These are phyloP conservation scores for Drosophila pruinosa DNA, from an alignment of 1,140 invertebrate genomes.

Conservation along the genomic window DNA sequence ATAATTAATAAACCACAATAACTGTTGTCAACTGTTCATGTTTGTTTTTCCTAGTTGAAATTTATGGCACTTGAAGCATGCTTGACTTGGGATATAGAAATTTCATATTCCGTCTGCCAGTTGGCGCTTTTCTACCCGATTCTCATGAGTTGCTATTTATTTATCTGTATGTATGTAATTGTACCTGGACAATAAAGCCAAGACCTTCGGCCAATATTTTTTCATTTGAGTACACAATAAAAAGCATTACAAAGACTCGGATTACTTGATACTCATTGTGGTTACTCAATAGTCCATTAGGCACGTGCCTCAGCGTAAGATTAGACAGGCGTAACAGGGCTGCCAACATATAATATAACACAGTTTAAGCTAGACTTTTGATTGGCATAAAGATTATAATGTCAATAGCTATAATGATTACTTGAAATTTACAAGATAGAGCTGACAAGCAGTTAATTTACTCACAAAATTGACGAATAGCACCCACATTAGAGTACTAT, in stretches of 20 bases:
- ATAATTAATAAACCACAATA: conserved; percentile 7
- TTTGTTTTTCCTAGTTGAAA: conserved; percentile 28
- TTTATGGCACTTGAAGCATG: neutral
- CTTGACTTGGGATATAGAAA: neutral
- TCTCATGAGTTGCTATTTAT: neutral
- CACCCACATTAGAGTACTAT: neutral
- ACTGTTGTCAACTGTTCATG: conserved; percentile 15
- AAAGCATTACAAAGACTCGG: neutral
- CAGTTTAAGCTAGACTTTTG: neutral
- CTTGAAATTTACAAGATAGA: neutral
- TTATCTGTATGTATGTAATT: neutral
- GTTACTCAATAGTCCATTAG: conserved; percentile 27
- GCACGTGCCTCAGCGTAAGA: conserved; percentile 30
- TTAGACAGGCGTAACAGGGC: neutral
- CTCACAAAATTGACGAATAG: neutral
- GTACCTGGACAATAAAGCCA: conserved; percentile 9
- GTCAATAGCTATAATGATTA: neutral
- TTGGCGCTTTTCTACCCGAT: neutral
- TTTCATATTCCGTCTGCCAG: neutral
- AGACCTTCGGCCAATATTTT: conserved; percentile 3
- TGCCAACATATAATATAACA: neutral
- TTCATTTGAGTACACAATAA: conserved; percentile 24
- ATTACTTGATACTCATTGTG: conserved; percentile 15
- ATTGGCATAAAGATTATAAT: neutral
- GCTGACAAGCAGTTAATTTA: neutral